Percentiles rank a stretch among this genome's conserved stretches.
Evolutionary conservation across 2,888 invertebrate genomes (phyloP).

Genomic region (Ophion ventricosus): DNA sequence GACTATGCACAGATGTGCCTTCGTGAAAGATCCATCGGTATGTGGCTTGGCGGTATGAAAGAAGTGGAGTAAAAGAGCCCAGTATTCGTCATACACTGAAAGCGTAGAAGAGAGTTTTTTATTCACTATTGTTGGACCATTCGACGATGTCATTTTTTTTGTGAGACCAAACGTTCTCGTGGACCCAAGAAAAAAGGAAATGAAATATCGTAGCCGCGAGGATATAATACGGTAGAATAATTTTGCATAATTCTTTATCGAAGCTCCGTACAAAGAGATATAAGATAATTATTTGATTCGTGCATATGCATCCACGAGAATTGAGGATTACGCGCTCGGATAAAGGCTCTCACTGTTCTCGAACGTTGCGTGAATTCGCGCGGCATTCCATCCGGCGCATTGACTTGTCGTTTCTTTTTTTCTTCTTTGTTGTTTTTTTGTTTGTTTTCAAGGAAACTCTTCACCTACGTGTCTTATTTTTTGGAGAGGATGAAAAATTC

Average conservation of each 20-base stretch:
- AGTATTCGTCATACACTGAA: too few relatives aligned
- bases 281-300: too few relatives aligned
- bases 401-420: conserved; percentile 30
- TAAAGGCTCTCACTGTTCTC: conserved; percentile 62
- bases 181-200: too few relatives aligned
- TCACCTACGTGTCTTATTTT: background rate
- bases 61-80: background rate
- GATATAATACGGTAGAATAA: too few relatives aligned
- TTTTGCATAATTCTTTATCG: too few relatives aligned
- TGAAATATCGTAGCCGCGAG: too few relatives aligned
- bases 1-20: conserved; percentile 25
- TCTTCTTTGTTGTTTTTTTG: background rate
- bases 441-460: background rate
- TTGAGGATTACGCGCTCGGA: conserved; percentile 26
- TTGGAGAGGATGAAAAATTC: too few relatives aligned
- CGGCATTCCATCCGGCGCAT: conserved; percentile 33
- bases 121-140: too few relatives aligned
- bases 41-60: background rate
- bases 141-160: background rate
- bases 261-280: too few relatives aligned
- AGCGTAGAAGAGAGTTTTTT: too few relatives aligned
- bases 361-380: conserved; percentile 44
- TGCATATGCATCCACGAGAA: background rate
- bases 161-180: too few relatives aligned
- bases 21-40: conserved; percentile 10